Evolutionary conservation across 2,113 vertebrate genomes (phyloP), one percentile per base, ranked within the genome.

Genomic region (Triplophysa siluroides): DNA sequence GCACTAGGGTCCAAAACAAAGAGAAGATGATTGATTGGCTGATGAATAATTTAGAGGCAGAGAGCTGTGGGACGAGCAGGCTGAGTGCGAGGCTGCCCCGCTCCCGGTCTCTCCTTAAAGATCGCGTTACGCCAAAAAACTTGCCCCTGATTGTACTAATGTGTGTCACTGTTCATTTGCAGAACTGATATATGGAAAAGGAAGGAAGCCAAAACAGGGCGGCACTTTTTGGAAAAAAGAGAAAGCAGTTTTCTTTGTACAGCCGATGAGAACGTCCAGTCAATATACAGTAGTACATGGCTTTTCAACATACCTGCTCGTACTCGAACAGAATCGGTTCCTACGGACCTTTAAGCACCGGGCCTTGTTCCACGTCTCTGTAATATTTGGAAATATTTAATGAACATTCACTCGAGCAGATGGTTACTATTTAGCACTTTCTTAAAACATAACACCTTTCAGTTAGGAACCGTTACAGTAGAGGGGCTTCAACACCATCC

Each of bases 21-120:
- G 92, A 93, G 90, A 93, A 93, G 90, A 92, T 92, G 90, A 93
- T 93, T 93, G 93, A 93, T 93, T 94, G 92, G 90, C 93, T 89
- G 90, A 94, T 94, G 90, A 93, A 94, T 94, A 92, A 94, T 94
- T 94, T 93, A 94, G 92, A 90, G 89, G 86, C 84, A 82, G 88
- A 91, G 90, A 87, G 90, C 88, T 87, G 88, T 88, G 88, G 89
- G 92, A 92, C 78, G 90, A 86, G 87, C 77, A 85, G 89, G 64
- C 72, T n/a, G 81, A 75, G 85, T 78, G 54, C 54, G 67, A 29
- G 88, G 72, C 71, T 69, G 76, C 82, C 76, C 83, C 81, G 81
- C 83, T 85, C 78, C 81, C 80, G n/a, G 88, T 88, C 81, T 68
- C 86, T 78, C 83, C 85, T 84, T 89, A 87, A 90, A 90, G 89